Conservation (phyloP, 2,797 vertebrate species). For the Halcyon leucocephala region DNA sequence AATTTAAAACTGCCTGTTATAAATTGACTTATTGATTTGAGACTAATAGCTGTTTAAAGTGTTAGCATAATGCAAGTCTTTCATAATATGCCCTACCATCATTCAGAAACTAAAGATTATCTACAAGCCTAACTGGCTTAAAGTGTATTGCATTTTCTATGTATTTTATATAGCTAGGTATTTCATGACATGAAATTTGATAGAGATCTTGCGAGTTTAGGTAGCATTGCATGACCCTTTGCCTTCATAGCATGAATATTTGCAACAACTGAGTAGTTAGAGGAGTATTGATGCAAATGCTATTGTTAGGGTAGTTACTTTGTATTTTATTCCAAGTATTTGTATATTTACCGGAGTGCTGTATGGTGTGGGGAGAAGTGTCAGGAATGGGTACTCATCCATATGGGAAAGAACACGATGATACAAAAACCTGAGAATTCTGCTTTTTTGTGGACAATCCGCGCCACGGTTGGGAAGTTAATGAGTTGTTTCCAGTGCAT, state of each 20-base stretch:
- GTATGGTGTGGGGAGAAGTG: neutral
- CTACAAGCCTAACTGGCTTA: neutral
- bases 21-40: neutral
- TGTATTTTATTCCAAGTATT: neutral
- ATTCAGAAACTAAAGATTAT: neutral
- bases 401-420: neutral
- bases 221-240: neutral
- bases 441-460: neutral
- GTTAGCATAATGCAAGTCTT: neutral
- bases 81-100: neutral
- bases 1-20: neutral
- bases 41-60: neutral
- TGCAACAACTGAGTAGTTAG: neutral
- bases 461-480: neutral
- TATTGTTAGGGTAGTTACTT: neutral
- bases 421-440: neutral
- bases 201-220: neutral
- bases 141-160: neutral
- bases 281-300: neutral
- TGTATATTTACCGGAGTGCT: neutral
- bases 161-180: neutral
- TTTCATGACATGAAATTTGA: neutral
- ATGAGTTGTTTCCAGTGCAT: neutral
- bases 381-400: neutral
- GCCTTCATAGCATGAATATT: neutral